These are phyloP conservation scores for Temnothorax nylanderi DNA, from an alignment of 1,140 invertebrate genomes.

Conservation along the genomic window DNA sequence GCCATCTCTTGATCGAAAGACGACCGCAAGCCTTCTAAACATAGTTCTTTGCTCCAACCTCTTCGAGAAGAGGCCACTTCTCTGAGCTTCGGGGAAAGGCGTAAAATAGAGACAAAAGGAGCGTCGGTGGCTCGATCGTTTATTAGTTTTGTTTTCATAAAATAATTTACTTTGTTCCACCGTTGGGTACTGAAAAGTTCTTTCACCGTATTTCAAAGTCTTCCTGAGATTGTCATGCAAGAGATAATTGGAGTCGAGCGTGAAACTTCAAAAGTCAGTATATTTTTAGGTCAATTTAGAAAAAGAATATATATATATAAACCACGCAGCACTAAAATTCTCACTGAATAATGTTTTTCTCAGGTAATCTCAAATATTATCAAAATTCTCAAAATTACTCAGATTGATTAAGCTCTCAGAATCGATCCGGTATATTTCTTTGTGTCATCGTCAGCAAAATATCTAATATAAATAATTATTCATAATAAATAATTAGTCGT, in stretches of 20 bases:
- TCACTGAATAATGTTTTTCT: background rate
- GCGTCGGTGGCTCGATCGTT: constrained; percentile 21
- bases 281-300: background rate
- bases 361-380: background rate
- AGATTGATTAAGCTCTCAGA: background rate
- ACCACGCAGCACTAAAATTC: background rate
- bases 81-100: constrained; percentile 26
- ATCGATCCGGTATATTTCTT: background rate
- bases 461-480: background rate
- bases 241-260: background rate
- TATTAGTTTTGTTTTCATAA: constrained; percentile 47
- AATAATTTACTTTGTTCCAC: constrained; percentile 40
- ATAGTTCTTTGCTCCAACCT: constrained; percentile 38
- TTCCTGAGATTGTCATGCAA: constrained; percentile 6
- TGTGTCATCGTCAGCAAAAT: background rate
- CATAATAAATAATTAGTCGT: background rate
- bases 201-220: constrained; percentile 22
- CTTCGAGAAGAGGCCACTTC: constrained; percentile 24
- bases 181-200: constrained; percentile 29
- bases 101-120: constrained; percentile 46
- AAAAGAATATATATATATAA: background rate
- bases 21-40: constrained; percentile 44
- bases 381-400: background rate
- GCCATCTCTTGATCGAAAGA: constrained; percentile 49
- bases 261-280: background rate